Evolutionary conservation across 2,113 vertebrate genomes (phyloP).

Genomic region (Clarias macrocephalus): DNA sequence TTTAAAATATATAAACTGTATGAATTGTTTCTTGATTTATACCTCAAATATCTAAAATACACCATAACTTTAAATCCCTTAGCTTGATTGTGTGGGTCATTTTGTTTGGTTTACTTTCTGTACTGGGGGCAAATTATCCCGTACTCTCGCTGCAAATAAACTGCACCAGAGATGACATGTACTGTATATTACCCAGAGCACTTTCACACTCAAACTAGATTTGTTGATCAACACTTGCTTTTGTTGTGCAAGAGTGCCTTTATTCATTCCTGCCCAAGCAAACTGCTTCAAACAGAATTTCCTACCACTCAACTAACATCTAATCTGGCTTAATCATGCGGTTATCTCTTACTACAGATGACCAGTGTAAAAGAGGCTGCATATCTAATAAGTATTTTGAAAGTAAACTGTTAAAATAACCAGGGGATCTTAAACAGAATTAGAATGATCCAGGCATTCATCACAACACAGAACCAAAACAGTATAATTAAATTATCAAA

Average conservation of each 20-base stretch:
- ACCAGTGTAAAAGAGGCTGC: background rate
- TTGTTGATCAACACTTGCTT: background rate
- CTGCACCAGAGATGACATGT: no score
- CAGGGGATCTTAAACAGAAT: background rate
- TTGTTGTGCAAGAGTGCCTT: background rate
- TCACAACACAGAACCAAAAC: background rate
- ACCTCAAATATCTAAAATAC: background rate
- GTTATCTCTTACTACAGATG: background rate
- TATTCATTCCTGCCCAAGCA: background rate
- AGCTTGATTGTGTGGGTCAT: background rate
- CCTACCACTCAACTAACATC: background rate
- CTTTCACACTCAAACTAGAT: background rate
- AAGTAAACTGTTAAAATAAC: background rate
- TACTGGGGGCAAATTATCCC: background rate
- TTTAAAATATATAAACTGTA: background rate
- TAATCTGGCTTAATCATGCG: background rate
- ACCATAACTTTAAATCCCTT: background rate
- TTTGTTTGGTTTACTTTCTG: background rate
- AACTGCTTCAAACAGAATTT: background rate
- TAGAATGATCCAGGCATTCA: background rate
- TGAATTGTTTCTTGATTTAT: background rate
- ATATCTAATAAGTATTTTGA: background rate
- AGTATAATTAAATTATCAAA: background rate
- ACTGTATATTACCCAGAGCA: background rate
- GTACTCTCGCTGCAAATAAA: background rate